Evolutionary conservation across 2,797 vertebrate genomes (phyloP).

Genomic region (Limnodromus scolopaceus): DNA sequence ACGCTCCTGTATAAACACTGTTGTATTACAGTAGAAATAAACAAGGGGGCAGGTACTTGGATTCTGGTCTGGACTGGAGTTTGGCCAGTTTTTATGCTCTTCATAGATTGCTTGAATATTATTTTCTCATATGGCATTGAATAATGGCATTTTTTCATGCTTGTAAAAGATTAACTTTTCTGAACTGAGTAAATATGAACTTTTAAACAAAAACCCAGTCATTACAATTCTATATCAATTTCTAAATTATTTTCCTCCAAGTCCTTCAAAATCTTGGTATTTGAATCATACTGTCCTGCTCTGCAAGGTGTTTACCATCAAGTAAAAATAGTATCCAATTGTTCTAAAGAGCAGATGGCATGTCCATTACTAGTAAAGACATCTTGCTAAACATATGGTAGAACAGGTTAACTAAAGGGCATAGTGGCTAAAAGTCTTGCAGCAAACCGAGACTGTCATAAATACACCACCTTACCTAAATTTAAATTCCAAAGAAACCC

Average conservation of each 20-base stretch:
- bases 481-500: constrained; percentile 5
- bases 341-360: constrained; percentile 75
- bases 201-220: neutral
- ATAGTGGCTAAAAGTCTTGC: constrained; percentile 55
- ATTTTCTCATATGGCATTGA: neutral
- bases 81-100: neutral
- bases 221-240: neutral
- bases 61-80: neutral
- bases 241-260: constrained; percentile 23
- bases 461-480: constrained; percentile 44
- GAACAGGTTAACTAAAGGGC: constrained; percentile 78
- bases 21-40: neutral
- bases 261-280: constrained; percentile 24
- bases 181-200: neutral
- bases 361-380: constrained; percentile 76
- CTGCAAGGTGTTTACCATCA: constrained; percentile 65
- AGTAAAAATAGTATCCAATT: constrained; percentile 72
- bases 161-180: neutral
- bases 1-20: neutral
- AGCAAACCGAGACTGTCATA: constrained; percentile 61
- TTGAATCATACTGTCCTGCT: constrained; percentile 17
- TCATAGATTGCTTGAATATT: neutral
- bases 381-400: constrained; percentile 77
- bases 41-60: neutral
- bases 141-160: neutral